Base-by-base conservation (phyloP, 2,888 invertebrate genomes). In the Xestia sexstrigata region DNA sequence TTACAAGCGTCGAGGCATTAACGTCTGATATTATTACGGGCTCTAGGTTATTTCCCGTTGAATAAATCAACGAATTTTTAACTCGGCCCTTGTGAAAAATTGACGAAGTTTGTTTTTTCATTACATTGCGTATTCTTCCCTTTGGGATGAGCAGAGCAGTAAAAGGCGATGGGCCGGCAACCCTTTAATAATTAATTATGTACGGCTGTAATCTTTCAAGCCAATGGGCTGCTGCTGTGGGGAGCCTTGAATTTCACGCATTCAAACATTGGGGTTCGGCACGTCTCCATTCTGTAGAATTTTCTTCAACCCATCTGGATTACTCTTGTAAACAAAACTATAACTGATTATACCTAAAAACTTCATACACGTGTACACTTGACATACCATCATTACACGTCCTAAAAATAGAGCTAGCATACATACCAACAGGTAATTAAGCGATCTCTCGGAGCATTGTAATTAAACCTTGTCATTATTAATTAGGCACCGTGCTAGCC, bases 31-130 rank as follows among this genome's bases (percentile, higher is more conserved):
- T 88, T 89, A 88, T 89, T 82, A 83, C 84, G 81, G 71, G 78
- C 80, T 84, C 85, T 83, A 86, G 84, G 84, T 85, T 88, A 88
- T 89, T 88, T 86, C 84, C 75, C 71, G 81, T 89, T 87, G 83
- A 88, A 88, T 89, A 88, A 88, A 88, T 88, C 88, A 88, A 82
- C 81, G 87, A 87, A 88, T 88, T 88, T 89, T 89, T 85, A 88
- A 87, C 82, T 82, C 76, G 47, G 75, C 74, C 68, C 80, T 75
- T 74, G 79, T 86, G 88, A 86, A 88, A 88, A 82, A 86, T 88
- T 89, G 76, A 88, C 84, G 79, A 79, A 81, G 89, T 81, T 86
- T 86, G 84, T 82, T 89, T 84, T 83, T 84, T 88, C 84, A 88
- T 86, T 82, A 82, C 84, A 76, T 76, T 83, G 82, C 78, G 87